These are phyloP conservation scores for Morpho helenor DNA, from an alignment of 2,888 invertebrate species.

Conservation along the genomic window DNA sequence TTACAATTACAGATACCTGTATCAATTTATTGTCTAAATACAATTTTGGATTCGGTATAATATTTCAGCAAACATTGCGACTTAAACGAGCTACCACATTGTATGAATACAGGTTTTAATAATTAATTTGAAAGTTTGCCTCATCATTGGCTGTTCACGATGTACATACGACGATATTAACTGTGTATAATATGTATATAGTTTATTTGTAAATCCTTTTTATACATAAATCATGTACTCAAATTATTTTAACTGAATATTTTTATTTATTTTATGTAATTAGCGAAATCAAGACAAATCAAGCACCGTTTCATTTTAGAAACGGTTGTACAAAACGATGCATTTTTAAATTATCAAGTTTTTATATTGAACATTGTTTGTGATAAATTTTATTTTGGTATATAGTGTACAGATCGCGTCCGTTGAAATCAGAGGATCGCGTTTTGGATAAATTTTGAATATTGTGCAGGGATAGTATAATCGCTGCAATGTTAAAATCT, in stretches of 20 bases:
- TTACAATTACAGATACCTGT: no score
- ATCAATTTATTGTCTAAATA: no score
- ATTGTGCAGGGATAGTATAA: constrained; percentile 31
- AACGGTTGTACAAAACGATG: constrained; percentile 43
- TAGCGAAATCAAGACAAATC: constrained; percentile 18
- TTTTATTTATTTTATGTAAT: constrained; percentile 15
- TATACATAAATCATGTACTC: constrained; percentile 61
- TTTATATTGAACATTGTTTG: constrained; percentile 42
- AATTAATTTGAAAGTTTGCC: no score
- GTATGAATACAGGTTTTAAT: no score
- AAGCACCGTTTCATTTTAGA: constrained; percentile 40
- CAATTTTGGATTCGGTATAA: no score
- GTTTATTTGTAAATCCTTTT: constrained; percentile 53
- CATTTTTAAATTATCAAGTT: constrained; percentile 64
- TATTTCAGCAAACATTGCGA: no score
- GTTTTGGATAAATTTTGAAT: constrained; percentile 44
- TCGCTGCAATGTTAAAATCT: constrained; percentile 46
- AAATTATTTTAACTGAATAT: constrained; percentile 31
- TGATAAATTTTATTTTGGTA: constrained; percentile 64
- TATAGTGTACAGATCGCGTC: constrained; percentile 63
- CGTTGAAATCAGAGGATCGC: constrained; percentile 54
- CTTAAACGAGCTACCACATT: no score
- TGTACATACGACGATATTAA: no score
- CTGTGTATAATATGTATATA: constrained; percentile 45
- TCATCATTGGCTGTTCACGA: no score